Percentiles rank a stretch among this genome's conserved stretches.
Conservation (phyloP, 1,140 invertebrate species). For the Aphelinus atriplicis region DNA sequence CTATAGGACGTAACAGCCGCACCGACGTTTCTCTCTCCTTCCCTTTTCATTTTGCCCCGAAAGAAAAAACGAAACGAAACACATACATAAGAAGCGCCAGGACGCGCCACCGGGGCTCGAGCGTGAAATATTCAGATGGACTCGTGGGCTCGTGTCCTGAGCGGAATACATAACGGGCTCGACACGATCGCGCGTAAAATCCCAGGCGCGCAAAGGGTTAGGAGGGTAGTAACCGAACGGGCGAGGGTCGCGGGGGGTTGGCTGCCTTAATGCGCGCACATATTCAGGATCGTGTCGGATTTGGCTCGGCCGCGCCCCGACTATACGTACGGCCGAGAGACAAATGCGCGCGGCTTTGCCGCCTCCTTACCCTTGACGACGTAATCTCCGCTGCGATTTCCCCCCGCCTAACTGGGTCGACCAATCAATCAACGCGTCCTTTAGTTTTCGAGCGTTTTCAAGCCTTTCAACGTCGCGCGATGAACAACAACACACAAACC, state of each 20-base stretch:
- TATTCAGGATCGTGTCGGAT: slow-evolving; percentile 22
- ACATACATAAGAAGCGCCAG: too few relatives aligned
- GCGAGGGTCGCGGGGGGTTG: too few relatives aligned
- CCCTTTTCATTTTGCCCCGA: slow-evolving; percentile 19
- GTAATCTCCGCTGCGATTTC: slow-evolving; percentile 1
- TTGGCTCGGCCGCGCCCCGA: background rate
- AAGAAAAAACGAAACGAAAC: background rate
- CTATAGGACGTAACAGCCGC: background rate
- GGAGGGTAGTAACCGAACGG: slow-evolving; percentile 12
- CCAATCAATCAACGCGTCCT: too few relatives aligned
- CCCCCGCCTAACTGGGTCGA: background rate
- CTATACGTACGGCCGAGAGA: background rate
- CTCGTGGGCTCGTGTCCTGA: background rate
- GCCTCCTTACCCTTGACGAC: background rate
- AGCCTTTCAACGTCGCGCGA: too few relatives aligned
- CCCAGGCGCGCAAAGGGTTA: slow-evolving; percentile 19
- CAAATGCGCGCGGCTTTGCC: slow-evolving; percentile 18
- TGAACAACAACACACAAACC: too few relatives aligned
- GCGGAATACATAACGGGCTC: slow-evolving; percentile 8
- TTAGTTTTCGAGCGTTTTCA: too few relatives aligned
- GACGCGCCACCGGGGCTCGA: too few relatives aligned
- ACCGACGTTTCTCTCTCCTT: background rate
- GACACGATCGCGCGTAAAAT: background rate
- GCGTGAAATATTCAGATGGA: slow-evolving; percentile 30
- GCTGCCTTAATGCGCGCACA: background rate